Evolutionary conservation across 2,888 invertebrate species (phyloP), one percentile per base, ranked within the genome.

Genomic region (Lomographa bimaculata): DNA sequence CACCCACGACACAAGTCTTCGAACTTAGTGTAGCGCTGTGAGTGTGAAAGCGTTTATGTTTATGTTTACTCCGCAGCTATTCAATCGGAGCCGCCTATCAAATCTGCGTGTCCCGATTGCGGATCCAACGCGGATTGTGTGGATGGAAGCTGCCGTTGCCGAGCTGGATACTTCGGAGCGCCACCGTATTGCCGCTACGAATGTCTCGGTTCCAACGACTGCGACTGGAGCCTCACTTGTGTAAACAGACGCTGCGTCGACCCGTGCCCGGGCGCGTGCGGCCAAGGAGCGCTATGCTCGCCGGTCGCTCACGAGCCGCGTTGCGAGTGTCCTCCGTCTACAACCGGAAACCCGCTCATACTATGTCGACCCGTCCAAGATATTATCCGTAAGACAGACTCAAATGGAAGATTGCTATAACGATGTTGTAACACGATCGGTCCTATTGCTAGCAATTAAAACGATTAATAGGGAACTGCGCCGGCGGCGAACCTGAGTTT

Each of bases 241-340:
- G 82, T 93, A 25, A 92, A 92, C 59, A 92, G 92, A 63, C 94
- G 92, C 71, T 95, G 95, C 65, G 80, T 90, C 45, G 93, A 94
- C 67, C 94, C 95, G 2, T 95, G 95, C 62, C 93, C 92, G 0
- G 94, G 94, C 47, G 92, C 93, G 11, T 95, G 95, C 68, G 95
- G 94, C 8, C 91, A 90, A 54, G 93, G 93, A 62, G 94, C 95
- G 1, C 82, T 90, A 34, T 95, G 95, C 68, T 90, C 91, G 47
- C 93, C 94, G 4, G 79, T 93, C 7, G 93, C 93, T 55, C 95
- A 95, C 71, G 81, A 92, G 49, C 94, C 95, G 3, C 91, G 90
- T 56, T 95, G 95, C 71, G 90, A 89, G 53, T 95, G 95, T 71
- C 91, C 91, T 34, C 67, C 90, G 18, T 90, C 92, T 54, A 93